Evolutionary conservation across 2,113 vertebrate genomes (phyloP), one percentile per base, ranked within the genome.

Genomic region (Plestiodon gilberti): DNA sequence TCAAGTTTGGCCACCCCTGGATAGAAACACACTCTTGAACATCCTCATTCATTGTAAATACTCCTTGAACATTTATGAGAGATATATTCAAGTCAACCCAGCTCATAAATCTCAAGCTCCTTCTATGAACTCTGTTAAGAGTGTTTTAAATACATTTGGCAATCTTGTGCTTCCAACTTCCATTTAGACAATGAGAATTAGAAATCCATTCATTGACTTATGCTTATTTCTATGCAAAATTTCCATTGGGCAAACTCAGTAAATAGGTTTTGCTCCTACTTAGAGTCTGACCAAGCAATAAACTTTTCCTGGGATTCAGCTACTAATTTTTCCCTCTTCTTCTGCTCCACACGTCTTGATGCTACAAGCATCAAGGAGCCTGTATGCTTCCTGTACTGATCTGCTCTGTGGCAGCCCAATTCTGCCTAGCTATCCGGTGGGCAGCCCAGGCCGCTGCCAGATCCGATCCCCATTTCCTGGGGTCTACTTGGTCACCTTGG

Each of bases 91-190:
- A 70, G 80, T 67, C 69, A 40, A 78, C 85, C 0, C 1, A 82
- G 79, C 35, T 77, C 90, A 85, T 91, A 92, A 90, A 83, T 86
- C 87, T 89, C 85, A 9, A 48, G 23, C 4, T 71, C 64, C 25
- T 28, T n/a, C 20, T 74, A 35, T 61, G 73, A 25, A 0, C 75
- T 48, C 43, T 80, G 62, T 4, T 0, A 48, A 82, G 0, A 1
- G 57, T 52, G 69, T 78, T 87, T 22, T 91, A 91, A 91, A 86
- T 84, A 80, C 2, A 0, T 84, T 90, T 93, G 86, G 86, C 83
- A 90, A 48, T 7, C 89, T 81, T 23, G 9, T 81, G 82, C 43
- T 18, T 78, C 90, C 28, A 62, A 87, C 81, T 78, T 91, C 70
- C 83, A 83, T 23, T 20, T 86, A 82, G 35, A 78, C 11, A 88